Evolutionary conservation across 2,113 vertebrate genomes (phyloP).

Genomic region (Corapipo altera): DNA sequence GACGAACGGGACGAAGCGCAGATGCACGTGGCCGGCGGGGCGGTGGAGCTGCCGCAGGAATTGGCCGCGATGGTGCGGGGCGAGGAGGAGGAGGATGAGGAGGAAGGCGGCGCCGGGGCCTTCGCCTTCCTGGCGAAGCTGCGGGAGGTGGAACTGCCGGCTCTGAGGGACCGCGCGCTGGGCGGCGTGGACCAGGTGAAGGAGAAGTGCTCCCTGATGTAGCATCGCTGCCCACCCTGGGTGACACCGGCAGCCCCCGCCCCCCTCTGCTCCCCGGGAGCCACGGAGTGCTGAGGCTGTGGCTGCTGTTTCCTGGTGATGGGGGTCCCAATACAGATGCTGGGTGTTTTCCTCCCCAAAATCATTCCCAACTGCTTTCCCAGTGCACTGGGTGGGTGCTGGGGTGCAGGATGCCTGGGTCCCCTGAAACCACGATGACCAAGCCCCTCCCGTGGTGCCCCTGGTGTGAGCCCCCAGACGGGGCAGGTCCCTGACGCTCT

Average conservation of each 20-base stretch:
- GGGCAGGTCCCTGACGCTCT: neutral
- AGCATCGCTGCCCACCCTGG: neutral
- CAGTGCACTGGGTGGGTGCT: neutral
- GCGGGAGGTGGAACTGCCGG: constrained; percentile 68
- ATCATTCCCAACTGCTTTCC: neutral
- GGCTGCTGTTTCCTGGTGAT: neutral
- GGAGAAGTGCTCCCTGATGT: constrained; percentile 67
- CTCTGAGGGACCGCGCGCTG: constrained; percentile 66
- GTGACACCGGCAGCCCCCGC: accelerated
- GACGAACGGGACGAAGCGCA: constrained; percentile 73
- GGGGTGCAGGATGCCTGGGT: neutral
- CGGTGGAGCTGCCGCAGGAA: constrained; percentile 72
- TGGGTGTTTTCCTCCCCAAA: neutral
- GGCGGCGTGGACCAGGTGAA: neutral
- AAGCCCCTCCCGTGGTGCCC: neutral
- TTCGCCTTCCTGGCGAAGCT: constrained; percentile 65
- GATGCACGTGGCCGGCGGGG: constrained; percentile 69
- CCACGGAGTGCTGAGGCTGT: neutral
- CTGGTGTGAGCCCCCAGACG: accelerated
- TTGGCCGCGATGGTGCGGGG: constrained; percentile 69
- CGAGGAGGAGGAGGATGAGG: constrained; percentile 66
- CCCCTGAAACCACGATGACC: neutral
- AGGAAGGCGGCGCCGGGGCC: neutral
- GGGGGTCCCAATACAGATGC: accelerated
- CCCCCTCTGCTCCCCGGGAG: neutral